phyloP scores from a whole-genome alignment of 2,888 invertebrate species.

The Atrina japonica region DNA sequence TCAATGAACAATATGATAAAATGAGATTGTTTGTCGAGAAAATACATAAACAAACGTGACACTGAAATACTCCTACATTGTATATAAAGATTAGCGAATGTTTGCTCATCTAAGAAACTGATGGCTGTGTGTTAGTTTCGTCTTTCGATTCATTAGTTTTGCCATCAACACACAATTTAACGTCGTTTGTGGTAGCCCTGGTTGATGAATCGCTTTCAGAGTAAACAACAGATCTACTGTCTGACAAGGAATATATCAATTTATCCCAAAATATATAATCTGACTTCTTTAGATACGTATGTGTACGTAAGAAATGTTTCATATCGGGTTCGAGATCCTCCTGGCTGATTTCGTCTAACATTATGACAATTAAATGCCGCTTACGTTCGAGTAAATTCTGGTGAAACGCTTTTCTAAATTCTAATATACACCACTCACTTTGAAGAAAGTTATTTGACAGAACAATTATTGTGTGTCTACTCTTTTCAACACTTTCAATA shows the following conservation, averaged over 20 bases:
- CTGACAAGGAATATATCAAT: constrained; percentile 79
- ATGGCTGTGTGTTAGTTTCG: no score
- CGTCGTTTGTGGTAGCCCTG: no score
- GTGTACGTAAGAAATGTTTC: constrained; percentile 91
- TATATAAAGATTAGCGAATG: no score
- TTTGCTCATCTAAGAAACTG: no score
- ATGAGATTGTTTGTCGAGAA: no score
- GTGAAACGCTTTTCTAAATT: constrained; percentile 93
- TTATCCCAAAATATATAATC: constrained; percentile 97
- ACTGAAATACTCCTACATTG: no score
- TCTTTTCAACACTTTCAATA: constrained; percentile 92
- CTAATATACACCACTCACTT: constrained; percentile 94
- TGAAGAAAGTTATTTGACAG: constrained; percentile 93
- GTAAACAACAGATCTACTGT: neutral
- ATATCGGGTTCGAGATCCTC: constrained; percentile 92
- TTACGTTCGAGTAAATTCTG: constrained; percentile 88
- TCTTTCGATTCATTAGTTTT: no score
- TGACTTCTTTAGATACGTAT: constrained; percentile 91
- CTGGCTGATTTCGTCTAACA: constrained; percentile 89
- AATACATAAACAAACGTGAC: no score
- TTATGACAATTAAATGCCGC: constrained; percentile 89
- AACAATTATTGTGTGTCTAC: constrained; percentile 91
- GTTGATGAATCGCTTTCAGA: no score
- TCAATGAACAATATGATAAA: no score
- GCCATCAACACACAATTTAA: no score